Percentiles rank a stretch among this genome's conserved stretches.
Evolutionary conservation across 1,140 invertebrate species (phyloP).

Genomic region (Thereuonema tuberculata): DNA sequence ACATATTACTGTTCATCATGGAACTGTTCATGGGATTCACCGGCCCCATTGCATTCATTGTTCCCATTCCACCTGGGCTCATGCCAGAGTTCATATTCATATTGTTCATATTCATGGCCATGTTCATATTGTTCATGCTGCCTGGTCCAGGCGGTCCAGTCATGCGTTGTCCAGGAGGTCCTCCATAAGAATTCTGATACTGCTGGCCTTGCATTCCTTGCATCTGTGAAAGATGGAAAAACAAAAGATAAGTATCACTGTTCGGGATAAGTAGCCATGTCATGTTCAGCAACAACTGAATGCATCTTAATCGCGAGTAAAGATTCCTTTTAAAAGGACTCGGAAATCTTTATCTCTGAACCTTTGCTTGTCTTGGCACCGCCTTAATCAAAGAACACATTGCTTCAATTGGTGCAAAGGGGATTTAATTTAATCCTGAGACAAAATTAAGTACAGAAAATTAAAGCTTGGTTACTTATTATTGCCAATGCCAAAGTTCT

Average conservation of each 20-base stretch:
- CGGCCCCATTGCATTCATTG: constrained; percentile 14
- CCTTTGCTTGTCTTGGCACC: no score
- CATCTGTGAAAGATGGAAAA: constrained; percentile 23
- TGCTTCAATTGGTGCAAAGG: no score
- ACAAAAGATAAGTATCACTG: constrained; percentile 16
- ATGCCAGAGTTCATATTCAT: constrained; percentile 21
- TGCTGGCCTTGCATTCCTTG: constrained; percentile 35
- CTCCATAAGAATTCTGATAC: constrained; percentile 17
- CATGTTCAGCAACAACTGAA: no score
- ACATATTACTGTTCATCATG: constrained; percentile 17
- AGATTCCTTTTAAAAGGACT: no score
- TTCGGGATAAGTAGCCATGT: no score
- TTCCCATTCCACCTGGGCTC: constrained; percentile 19
- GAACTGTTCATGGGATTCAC: constrained; percentile 20
- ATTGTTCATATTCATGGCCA: constrained; percentile 19
- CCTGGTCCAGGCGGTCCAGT: neutral
- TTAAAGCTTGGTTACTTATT: no score
- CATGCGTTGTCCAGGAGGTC: constrained; percentile 10
- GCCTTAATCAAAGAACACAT: no score
- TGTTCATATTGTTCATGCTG: constrained; percentile 13
- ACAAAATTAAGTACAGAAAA: no score
- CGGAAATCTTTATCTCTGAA: no score
- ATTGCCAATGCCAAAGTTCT: no score
- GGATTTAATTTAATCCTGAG: no score
- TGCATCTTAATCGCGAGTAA: no score